A percentile compares a stretch with the other conserved stretches of the same genome.
phyloP scores from a whole-genome alignment of 2,888 invertebrate genomes.

The Beris chalybata region DNA sequence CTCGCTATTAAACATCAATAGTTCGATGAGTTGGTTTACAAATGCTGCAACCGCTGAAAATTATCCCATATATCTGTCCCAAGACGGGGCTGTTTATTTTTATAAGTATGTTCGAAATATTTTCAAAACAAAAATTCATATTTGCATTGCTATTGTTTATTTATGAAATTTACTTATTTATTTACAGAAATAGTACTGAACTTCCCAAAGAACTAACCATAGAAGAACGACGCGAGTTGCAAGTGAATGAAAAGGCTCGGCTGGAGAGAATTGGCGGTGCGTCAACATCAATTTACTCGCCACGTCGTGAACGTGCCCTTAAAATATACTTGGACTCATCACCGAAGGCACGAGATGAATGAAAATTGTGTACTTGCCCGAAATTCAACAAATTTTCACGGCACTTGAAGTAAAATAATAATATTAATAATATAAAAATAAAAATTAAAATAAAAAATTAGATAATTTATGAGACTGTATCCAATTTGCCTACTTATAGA shows the following conservation, averaged over 20 bases:
- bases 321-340: conserved; percentile 70
- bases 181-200: conserved; percentile 64
- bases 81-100: conserved; percentile 67
- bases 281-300: conserved; percentile 59
- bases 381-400: conserved; percentile 15
- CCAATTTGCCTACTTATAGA: conserved; percentile 36
- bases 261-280: conserved; percentile 56
- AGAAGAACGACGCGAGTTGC: conserved; percentile 65
- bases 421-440: conserved; percentile 4
- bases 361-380: conserved; percentile 12
- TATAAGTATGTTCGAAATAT: conserved; percentile 61
- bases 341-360: conserved; percentile 43
- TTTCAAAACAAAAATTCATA: neutral
- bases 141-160: neutral
- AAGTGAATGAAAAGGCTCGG: conserved; percentile 62
- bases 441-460: conserved; percentile 24
- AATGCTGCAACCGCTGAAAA: conserved; percentile 59
- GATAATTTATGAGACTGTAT: conserved; percentile 39
- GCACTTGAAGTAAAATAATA: conserved; percentile 1
- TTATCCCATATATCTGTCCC: conserved; percentile 62
- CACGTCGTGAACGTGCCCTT: conserved; percentile 69
- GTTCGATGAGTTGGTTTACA: conserved; percentile 65
- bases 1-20: conserved; percentile 63
- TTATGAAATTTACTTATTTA: neutral
- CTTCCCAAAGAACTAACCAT: conserved; percentile 61